Evolutionary conservation across 1,140 invertebrate species (phyloP).

Genomic region (Megalopta genalis): DNA sequence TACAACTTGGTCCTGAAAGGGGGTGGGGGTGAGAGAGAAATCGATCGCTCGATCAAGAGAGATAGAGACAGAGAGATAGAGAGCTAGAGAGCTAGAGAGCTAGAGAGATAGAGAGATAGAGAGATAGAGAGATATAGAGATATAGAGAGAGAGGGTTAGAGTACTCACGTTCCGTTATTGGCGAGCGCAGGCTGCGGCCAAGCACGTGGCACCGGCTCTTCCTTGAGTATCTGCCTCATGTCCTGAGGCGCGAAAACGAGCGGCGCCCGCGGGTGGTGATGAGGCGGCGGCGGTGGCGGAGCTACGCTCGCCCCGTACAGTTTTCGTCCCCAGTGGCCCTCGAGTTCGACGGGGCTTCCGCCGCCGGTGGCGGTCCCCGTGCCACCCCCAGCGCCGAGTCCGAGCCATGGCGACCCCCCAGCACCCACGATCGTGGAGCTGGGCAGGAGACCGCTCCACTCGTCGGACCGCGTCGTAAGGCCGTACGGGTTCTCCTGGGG

Average conservation of each 20-base stretch:
- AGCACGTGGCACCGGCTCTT: conserved; percentile 77
- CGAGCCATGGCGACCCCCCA: conserved; percentile 79
- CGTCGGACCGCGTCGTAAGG: conserved; percentile 80
- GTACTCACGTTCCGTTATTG: conserved; percentile 77
- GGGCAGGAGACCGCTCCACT: conserved; percentile 79
- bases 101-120: too few species aligned
- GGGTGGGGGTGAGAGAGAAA: too few species aligned
- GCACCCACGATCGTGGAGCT: conserved; percentile 80
- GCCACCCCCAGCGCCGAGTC: conserved; percentile 74
- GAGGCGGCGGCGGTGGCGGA: conserved; percentile 76
- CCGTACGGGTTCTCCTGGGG: conserved; percentile 73
- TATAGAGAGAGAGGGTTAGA: too few species aligned
- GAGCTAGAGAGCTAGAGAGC: too few species aligned
- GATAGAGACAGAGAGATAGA: too few species aligned
- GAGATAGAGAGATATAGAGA: too few species aligned
- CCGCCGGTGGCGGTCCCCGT: conserved; percentile 70
- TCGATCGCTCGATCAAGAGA: too few species aligned
- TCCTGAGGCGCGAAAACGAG: conserved; percentile 78
- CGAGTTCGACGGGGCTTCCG: conserved; percentile 77
- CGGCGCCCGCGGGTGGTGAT: conserved; percentile 77
- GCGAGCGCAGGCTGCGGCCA: conserved; percentile 77
- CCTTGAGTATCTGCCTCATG: conserved; percentile 79
- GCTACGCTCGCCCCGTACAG: conserved; percentile 78
- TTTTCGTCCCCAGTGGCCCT: conserved; percentile 78
- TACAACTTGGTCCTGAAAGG: too few species aligned